Evolutionary conservation across 2,113 vertebrate genomes (phyloP).

Genomic region (Cairina moschata): DNA sequence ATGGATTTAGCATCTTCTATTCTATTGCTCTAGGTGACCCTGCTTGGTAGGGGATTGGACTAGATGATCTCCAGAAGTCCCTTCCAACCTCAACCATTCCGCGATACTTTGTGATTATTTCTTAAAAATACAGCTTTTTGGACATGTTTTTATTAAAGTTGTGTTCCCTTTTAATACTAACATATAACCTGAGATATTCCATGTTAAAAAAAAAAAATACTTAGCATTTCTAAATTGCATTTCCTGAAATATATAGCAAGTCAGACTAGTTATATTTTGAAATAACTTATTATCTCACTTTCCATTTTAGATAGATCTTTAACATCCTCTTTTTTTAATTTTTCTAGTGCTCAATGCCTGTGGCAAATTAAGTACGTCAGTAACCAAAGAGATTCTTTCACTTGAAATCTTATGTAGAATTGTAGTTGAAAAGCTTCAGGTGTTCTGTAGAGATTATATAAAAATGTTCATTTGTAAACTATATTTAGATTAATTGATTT

Average conservation of each 20-base stretch:
- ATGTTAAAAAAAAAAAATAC: neutral
- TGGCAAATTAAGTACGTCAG: neutral
- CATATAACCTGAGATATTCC: neutral
- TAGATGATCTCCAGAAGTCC: too few species aligned
- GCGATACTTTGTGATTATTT: too few species aligned
- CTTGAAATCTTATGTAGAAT: neutral
- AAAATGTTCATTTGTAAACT: neutral
- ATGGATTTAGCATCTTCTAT: neutral
- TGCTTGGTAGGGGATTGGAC: too few species aligned
- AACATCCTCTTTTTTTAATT: neutral
- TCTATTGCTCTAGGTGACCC: too few species aligned
- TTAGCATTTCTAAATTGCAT: neutral
- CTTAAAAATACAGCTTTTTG: neutral
- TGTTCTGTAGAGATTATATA: neutral
- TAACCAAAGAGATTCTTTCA: neutral
- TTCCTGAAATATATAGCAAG: neutral
- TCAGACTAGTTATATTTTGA: neutral
- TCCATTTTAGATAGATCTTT: neutral
- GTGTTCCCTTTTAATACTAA: neutral
- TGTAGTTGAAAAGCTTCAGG: neutral
- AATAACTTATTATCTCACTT: neutral
- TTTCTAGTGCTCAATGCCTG: neutral
- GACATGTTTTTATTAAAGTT: neutral
- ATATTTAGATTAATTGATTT: neutral
- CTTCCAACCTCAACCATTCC: too few species aligned